Base-by-base conservation (phyloP, 2,888 invertebrate species). In the Stictocephala bisonia region DNA sequence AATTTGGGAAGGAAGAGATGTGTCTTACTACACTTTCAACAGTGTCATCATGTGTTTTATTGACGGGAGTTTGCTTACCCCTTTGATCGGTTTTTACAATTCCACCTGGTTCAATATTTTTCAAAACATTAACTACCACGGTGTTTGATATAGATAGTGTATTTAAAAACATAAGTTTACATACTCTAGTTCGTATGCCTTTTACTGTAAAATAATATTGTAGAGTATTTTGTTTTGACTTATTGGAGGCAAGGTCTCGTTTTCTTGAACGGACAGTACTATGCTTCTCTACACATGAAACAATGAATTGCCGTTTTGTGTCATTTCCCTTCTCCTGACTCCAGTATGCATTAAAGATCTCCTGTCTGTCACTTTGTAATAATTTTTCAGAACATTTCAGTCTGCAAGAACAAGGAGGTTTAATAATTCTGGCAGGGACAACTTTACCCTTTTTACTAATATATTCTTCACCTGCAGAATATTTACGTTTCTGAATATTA, bases 361-460 rank as follows among this genome's bases (percentile, higher is more conserved):
- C 24, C 24, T 71, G 15, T 41, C 58, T 58, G 22, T 58, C 71
- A 18, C 18, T 41, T 58, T 71, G 44, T 27, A 60, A 40, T n/a
- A 71, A 24, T 20, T 29, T 41, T 71, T 44, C 44, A 20, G 41
- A 31, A 29, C 71, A 71, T 22, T 71, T 58, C 71, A 44, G 58
- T 71, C 48, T 71, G 48, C 71, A 58, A 31, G 56, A 41, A 51
- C 71, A 71, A 26, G 71, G 48, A 18, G 44, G 71, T 71, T 71
- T 71, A 40, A 71, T 71, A 27, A 15, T 41, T 60, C 29, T 71
- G 9, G 56, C 56, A 24, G 68, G 27, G 26, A 68, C 27, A 13
- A 41, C 13, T 24, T 71, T 58, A 27, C 58, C 58, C 9, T 40
- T 35, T 58, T 41, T 71, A 26, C 18, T 50, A 24, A 0, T 56